phyloP scores from a whole-genome alignment of 2,113 vertebrate genomes.

The Phodopus roborovskii region DNA sequence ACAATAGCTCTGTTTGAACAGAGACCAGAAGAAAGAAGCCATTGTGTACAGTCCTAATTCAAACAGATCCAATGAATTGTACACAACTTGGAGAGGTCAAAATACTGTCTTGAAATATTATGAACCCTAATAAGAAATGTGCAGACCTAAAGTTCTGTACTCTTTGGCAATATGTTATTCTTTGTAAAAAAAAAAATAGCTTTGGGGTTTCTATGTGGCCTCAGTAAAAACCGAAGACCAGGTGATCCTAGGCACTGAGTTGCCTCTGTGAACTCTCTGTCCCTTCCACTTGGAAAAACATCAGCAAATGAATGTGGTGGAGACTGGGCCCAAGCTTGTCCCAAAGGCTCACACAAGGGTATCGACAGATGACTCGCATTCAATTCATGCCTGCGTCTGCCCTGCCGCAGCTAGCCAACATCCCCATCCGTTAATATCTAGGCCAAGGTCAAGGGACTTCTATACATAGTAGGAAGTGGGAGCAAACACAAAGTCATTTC shows the following conservation, averaged over 20 bases:
- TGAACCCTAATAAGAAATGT: not conserved
- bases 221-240: not conserved
- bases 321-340: not conserved
- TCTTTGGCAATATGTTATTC: not conserved
- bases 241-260: not conserved
- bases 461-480: conserved; percentile 90
- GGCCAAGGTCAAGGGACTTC: conserved; percentile 92
- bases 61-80: not conserved
- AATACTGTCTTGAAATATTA: not conserved
- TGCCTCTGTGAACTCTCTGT: not conserved
- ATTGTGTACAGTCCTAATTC: not conserved
- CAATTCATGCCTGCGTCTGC: not conserved
- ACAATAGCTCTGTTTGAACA: not conserved
- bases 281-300: not conserved
- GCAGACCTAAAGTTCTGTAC: not conserved
- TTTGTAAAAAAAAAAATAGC: not conserved
- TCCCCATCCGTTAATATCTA: conserved; percentile 91
- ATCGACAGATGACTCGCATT: not conserved
- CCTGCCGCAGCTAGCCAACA: conserved; percentile 87
- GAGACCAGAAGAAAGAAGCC: not conserved
- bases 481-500: conserved; percentile 93
- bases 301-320: not conserved
- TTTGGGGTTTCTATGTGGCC: not conserved
- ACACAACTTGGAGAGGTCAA: not conserved
- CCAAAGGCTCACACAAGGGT: not conserved